These are phyloP conservation scores for Lycodopsis pacificus DNA, from an alignment of 2,797 vertebrate species.

Conservation along the genomic window DNA sequence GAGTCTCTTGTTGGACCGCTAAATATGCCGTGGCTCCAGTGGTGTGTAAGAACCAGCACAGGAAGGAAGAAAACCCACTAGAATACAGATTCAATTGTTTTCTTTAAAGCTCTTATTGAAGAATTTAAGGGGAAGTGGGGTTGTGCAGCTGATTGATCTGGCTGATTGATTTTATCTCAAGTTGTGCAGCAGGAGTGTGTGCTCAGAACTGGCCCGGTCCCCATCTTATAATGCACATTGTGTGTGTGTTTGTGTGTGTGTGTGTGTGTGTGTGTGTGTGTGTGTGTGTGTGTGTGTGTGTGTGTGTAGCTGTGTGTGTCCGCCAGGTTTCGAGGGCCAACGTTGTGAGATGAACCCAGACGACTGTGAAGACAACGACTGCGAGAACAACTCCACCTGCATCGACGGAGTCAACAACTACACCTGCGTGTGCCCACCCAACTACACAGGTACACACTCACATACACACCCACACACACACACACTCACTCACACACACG, in stretches of 20 bases:
- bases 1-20: slow-evolving; percentile 32
- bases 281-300: slow-evolving; percentile 86
- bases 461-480: not conserved
- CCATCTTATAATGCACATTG: slow-evolving; percentile 20
- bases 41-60: slow-evolving; percentile 24
- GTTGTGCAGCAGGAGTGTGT: slow-evolving; percentile 27
- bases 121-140: slow-evolving; percentile 32
- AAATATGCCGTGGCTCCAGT: slow-evolving; percentile 35
- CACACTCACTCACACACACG: slow-evolving; percentile 26
- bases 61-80: not conserved
- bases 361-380: slow-evolving; percentile 98
- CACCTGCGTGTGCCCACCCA: slow-evolving; percentile 92
- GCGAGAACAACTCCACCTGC: slow-evolving; percentile 97
- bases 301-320: slow-evolving; percentile 90
- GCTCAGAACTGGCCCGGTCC: slow-evolving; percentile 3
- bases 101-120: slow-evolving; percentile 22
- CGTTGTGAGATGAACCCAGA: slow-evolving; percentile 94
- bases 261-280: slow-evolving; percentile 91
- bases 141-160: slow-evolving; percentile 38
- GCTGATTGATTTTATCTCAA: slow-evolving; percentile 52
- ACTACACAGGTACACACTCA: slow-evolving; percentile 83
- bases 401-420: slow-evolving; percentile 98
- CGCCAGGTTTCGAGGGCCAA: slow-evolving; percentile 92
- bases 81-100: slow-evolving; percentile 31
- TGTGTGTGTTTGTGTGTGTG: slow-evolving; percentile 82